Conservation (phyloP, 2,888 invertebrate species). For the Nemoura dubitans region DNA sequence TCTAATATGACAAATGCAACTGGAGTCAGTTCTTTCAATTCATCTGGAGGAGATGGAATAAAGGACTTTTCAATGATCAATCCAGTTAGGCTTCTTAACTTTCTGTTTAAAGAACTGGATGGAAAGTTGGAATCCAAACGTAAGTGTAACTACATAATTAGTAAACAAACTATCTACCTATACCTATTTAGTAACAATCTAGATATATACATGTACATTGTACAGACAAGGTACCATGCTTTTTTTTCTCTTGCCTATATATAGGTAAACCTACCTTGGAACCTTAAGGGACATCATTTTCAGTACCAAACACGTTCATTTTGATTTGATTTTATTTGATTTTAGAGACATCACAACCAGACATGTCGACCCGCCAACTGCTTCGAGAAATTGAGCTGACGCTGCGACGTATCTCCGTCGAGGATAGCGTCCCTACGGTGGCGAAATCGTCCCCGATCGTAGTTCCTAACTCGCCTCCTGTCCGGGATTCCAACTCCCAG, state of each 20-base stretch:
- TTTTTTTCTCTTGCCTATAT: too few species aligned
- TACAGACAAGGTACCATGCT: too few species aligned
- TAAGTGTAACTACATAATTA: background rate
- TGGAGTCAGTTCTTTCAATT: background rate
- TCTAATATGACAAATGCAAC: background rate
- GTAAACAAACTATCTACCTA: too few species aligned
- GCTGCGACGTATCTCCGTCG: background rate
- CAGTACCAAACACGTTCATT: too few species aligned
- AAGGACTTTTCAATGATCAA: constrained; percentile 18
- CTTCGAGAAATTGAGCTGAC: constrained; percentile 13
- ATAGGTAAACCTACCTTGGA: too few species aligned
- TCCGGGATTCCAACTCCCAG: background rate
- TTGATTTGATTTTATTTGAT: too few species aligned
- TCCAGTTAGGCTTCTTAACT: constrained; percentile 22
- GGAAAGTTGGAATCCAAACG: constrained; percentile 1
- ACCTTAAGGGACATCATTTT: too few species aligned
- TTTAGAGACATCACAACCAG: background rate
- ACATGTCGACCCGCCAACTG: background rate
- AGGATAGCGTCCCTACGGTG: background rate
- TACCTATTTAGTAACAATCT: too few species aligned
- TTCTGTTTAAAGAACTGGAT: constrained; percentile 13
- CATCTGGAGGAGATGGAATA: background rate
- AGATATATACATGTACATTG: too few species aligned
- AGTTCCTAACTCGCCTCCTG: background rate
- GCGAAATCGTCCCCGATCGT: background rate